These are phyloP conservation scores for Fissipunctia ypsillon DNA, from an alignment of 2,888 invertebrate genomes.

Conservation along the genomic window DNA sequence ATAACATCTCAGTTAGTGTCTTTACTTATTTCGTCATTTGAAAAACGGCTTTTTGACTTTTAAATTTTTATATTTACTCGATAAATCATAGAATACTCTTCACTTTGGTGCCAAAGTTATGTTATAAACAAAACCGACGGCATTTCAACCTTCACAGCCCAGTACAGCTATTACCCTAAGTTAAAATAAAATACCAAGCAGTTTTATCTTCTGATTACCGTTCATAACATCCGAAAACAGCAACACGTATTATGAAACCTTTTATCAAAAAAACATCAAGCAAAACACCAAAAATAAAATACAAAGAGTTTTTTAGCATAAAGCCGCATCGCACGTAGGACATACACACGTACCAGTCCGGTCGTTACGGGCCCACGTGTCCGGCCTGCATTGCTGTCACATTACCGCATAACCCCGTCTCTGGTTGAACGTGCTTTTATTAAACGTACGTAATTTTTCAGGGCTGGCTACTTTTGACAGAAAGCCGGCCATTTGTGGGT, in stretches of 20 bases:
- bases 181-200: constrained; percentile 14
- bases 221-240: constrained; percentile 7
- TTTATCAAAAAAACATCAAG: constrained; percentile 47
- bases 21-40: background rate
- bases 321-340: constrained; percentile 53
- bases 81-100: background rate
- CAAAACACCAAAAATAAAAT: constrained; percentile 49
- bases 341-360: constrained; percentile 62
- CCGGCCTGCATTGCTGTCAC: constrained; percentile 60
- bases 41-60: background rate
- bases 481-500: constrained; percentile 18
- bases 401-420: constrained; percentile 62
- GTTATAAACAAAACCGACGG: background rate
- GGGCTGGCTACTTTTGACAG: constrained; percentile 34
- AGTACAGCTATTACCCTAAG: background rate
- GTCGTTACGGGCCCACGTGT: constrained; percentile 68
- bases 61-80: background rate
- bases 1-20: background rate
- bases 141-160: background rate
- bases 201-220: constrained; percentile 4
- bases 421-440: constrained; percentile 62
- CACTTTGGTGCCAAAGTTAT: background rate
- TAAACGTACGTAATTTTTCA: constrained; percentile 53
- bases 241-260: constrained; percentile 25
- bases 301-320: constrained; percentile 58